Evolutionary conservation across 2,797 vertebrate species (phyloP), one percentile per base, ranked within the genome.

Genomic region (Leptoclinus maculatus): DNA sequence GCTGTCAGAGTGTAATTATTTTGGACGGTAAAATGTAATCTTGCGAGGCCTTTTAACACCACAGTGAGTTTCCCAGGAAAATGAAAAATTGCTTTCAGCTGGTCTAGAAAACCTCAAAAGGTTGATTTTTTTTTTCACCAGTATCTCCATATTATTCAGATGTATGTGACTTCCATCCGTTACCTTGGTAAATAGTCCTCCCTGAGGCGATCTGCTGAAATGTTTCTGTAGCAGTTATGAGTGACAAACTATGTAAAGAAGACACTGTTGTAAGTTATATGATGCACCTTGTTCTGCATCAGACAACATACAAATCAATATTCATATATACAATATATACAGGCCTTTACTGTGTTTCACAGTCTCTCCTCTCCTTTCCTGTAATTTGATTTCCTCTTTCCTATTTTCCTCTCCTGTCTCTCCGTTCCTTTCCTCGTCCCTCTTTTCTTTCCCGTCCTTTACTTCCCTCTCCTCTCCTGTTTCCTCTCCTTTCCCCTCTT

Each of bases 1-100:
- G 21, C 49, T 77, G 64, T 66, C 34, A 17, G 66, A 73, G 47
- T 72, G 58, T 83, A 68, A 87, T 80, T 81, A 86, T 79, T 69
- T 71, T n/a, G 65, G 65, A 73, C 60, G 27, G 66, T 71, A 45
- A 65, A 74, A 83, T 64, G 25, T 70, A 66, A 76, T 73, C 51
- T 71, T 54, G 10, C 2, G 14, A 63, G 71, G 39, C 19, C 66
- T 83, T 53, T 76, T 62, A 78, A 69, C 58, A 41, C 59, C 45
- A 51, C 58, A 17, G 66, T 47, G 66, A 81, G 19, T 16, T 41
- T 49, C 65, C 47, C 62, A 9, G 51, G 39, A 36, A 69, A 10
- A 43, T 9, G 29, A 8, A 6, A 54, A 51, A 32, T 32, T 14
- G 11, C 7, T 57, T 65, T 80, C 34, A 67, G 45, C 21, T 27